A percentile compares a stretch with the other conserved stretches of the same genome.
Conservation (phyloP, 2,113 vertebrate species). For the Lagenorhynchus albirostris region DNA sequence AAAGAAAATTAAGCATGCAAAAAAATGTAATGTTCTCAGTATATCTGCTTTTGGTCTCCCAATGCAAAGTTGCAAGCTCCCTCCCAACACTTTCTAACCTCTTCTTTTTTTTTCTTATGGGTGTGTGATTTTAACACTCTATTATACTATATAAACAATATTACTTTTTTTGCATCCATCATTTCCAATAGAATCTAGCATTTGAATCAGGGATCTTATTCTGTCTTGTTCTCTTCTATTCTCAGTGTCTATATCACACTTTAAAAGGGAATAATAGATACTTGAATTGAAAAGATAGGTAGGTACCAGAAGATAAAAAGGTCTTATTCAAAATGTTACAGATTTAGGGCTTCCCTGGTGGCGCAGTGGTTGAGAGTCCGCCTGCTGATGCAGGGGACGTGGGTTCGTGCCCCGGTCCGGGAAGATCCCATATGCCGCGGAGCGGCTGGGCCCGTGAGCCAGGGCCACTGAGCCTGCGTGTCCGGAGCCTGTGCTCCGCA, state of each 20-base stretch:
- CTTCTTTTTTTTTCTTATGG: background rate
- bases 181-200: background rate
- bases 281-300: background rate
- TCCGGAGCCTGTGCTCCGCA: too few species aligned
- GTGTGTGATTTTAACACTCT: background rate
- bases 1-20: too few species aligned
- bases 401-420: too few species aligned
- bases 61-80: background rate
- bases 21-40: background rate
- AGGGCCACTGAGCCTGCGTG: too few species aligned
- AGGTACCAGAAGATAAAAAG: background rate
- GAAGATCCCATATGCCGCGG: too few species aligned
- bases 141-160: background rate
- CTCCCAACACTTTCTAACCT: background rate
- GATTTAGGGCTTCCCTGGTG: background rate
- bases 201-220: background rate
- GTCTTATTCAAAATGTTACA: background rate
- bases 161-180: background rate
- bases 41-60: background rate
- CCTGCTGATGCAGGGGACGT: too few species aligned
- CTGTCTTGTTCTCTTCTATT: background rate
- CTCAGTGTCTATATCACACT: background rate
- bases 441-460: too few species aligned
- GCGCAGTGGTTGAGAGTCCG: too few species aligned
- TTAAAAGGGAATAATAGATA: background rate